Evolutionary conservation across 1,140 invertebrate species (phyloP), one percentile per base, ranked within the genome.

Genomic region (Hermatobates lingyangjiaoensis): DNA sequence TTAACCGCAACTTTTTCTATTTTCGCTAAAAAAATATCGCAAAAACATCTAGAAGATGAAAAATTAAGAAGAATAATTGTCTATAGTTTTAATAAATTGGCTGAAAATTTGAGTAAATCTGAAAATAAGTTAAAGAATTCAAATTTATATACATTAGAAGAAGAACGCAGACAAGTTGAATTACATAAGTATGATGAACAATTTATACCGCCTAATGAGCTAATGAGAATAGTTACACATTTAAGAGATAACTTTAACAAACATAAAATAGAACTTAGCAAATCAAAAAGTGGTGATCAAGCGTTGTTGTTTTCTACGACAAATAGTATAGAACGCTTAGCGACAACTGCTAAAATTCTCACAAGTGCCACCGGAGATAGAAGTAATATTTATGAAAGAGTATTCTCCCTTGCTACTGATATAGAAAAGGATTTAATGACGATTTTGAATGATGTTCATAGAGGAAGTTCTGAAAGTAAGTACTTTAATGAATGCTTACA

Each of bases 31-130:
- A 7, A 20, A 42, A 4, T 18, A 18, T 14, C 14, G 5, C 39
- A 42, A 20, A 42, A 42, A 18, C 39, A 42, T 14, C 14, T 14
- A 10, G 39, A 42, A 5, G 39, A 42, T 14, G 39, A 42, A 4
- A 42, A 42, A 42, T 42, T 42, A 18, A 42, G 21, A 3, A 24
- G 21, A 46, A 24, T 24, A 14, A 24, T 46, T 24, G 21, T 24
- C 5, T 14, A 46, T 24, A 14, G 20, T 46, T 25, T 46, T 12
- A 24, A 46, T 24, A 46, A 46, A 14, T 20, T 46, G 10, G 10
- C 45, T 24, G 45, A 50, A 50, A 50, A 50, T 42, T n/a, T 50
- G 14, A 40, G 20, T 7, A 24, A 26, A 18, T 39, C 23, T 50
- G 48, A 50, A 50, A 50, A 26, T 42, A 34, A 47, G 18, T 28